Conservation (phyloP, 2,888 invertebrate genomes). For the Saturnia japonica region DNA sequence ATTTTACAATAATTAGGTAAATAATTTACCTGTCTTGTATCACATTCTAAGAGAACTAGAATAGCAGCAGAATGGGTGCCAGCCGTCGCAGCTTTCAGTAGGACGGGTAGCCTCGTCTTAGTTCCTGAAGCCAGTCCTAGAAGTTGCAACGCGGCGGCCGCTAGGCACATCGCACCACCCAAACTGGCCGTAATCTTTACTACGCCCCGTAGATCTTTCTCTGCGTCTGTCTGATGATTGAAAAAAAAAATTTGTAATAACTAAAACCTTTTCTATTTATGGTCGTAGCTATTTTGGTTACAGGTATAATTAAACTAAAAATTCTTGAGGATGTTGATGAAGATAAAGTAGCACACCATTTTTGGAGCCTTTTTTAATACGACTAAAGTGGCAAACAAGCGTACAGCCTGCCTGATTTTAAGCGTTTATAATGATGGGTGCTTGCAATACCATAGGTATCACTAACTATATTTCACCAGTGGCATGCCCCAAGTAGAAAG, state of each 20-base stretch:
- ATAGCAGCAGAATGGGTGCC: conserved; percentile 69
- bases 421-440: too few relatives aligned
- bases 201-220: conserved; percentile 65
- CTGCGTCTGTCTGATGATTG: conserved; percentile 60
- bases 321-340: neutral
- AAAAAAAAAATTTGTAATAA: neutral
- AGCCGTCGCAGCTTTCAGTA: conserved; percentile 66
- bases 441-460: too few relatives aligned
- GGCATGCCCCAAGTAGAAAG: too few relatives aligned
- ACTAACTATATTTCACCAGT: too few relatives aligned
- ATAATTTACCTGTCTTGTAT: conserved; percentile 59
- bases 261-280: neutral
- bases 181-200: conserved; percentile 68
- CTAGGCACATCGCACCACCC: conserved; percentile 69
- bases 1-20: neutral
- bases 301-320: neutral
- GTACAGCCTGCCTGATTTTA: too few relatives aligned
- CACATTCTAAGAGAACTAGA: conserved; percentile 64
- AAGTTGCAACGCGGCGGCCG: conserved; percentile 64
- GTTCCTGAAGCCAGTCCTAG: conserved; percentile 55
- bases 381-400: too few relatives aligned
- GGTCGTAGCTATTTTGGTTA: neutral
- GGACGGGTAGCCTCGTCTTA: conserved; percentile 53
- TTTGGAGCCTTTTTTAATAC: too few relatives aligned
- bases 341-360: too few relatives aligned